Evolutionary conservation across 2,888 invertebrate genomes (phyloP), one percentile per base, ranked within the genome.

Genomic region (Diabrotica balteata): DNA sequence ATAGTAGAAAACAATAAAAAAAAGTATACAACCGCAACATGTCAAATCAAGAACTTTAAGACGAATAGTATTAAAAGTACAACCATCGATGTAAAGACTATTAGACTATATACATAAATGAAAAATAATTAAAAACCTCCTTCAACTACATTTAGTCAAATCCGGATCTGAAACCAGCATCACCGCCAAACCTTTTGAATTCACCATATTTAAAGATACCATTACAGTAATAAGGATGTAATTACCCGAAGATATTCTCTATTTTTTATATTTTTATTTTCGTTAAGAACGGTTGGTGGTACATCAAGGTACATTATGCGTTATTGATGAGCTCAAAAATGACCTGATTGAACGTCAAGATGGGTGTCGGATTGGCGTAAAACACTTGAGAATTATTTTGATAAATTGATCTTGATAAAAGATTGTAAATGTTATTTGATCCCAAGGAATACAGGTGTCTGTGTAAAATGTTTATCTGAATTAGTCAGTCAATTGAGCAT

Each of bases 251-350:
- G 58, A 63, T n/a, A 43, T n/a, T 64, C 50, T 64, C 55, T 58
- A 43, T 47, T 44, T 58, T 58, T 32, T 58, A 51, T 52, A 17
- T 45, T 64, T 63, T 63, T 64, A 11, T 10, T 58, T 55, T 44
- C 17, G 10, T 50, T 17, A 43, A n/a, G 43, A 55, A 50, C 55
- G 43, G 55, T 55, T 55, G 55, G 55, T 55, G 63, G 50, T 52
- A 62, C 49, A 63, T 63, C 67, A 67, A 32, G 59, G 67, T 67
- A 63, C 67, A 59, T 67, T 63, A 63, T 67, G 67, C 67, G 59
- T 67, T 67, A 67, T 68, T 65, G 64, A 68, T 62, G 65, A 64
- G 59, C 54, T 61, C 51, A 66, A 55, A 66, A 66, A 58, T 64
- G 63, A 64, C 58, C 63, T 58, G 63, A 64, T 64, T 64, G 63